A percentile compares a stretch with the other conserved stretches of the same genome.
Evolutionary conservation across 2,888 invertebrate species (phyloP).

Genomic region (Cecidostiba fungosa): DNA sequence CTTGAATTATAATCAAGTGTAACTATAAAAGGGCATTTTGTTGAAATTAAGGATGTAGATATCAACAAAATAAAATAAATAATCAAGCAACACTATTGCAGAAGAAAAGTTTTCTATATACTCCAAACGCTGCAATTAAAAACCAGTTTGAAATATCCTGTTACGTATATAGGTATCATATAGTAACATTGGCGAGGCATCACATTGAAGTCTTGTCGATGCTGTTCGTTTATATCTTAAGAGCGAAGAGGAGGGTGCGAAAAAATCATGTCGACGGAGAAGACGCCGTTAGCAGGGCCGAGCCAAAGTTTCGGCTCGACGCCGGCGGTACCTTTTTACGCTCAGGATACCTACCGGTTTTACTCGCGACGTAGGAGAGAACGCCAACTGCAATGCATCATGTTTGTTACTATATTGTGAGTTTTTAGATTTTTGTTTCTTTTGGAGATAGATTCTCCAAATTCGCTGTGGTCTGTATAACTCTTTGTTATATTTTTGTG

Average conservation of each 20-base stretch:
- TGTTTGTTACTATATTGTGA: slow-evolving; percentile 68
- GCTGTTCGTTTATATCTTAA: slow-evolving; percentile 15
- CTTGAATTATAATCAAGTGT: no score
- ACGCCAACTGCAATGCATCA: slow-evolving; percentile 68
- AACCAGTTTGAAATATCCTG: background rate
- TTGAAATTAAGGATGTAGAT: no score
- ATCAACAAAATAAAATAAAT: no score
- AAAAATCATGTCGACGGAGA: slow-evolving; percentile 66
- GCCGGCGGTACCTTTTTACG: slow-evolving; percentile 66
- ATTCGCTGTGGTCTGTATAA: no score
- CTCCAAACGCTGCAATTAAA: background rate
- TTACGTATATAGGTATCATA: background rate
- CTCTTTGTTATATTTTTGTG: no score
- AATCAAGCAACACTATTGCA: background rate
- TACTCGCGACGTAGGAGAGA: slow-evolving; percentile 68
- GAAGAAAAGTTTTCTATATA: background rate
- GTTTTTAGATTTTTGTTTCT: slow-evolving; percentile 62
- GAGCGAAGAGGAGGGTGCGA: slow-evolving; percentile 33
- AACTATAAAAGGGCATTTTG: no score
- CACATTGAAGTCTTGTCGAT: slow-evolving; percentile 2
- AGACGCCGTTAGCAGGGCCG: slow-evolving; percentile 67
- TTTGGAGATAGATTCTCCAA: no score
- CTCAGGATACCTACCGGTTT: slow-evolving; percentile 66
- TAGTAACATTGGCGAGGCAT: background rate
- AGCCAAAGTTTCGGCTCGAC: slow-evolving; percentile 57